A percentile compares a stretch with the other conserved stretches of the same genome.
These are phyloP conservation scores for Drosophila mimetica DNA, from an alignment of 2,888 invertebrate species.

Conservation along the genomic window DNA sequence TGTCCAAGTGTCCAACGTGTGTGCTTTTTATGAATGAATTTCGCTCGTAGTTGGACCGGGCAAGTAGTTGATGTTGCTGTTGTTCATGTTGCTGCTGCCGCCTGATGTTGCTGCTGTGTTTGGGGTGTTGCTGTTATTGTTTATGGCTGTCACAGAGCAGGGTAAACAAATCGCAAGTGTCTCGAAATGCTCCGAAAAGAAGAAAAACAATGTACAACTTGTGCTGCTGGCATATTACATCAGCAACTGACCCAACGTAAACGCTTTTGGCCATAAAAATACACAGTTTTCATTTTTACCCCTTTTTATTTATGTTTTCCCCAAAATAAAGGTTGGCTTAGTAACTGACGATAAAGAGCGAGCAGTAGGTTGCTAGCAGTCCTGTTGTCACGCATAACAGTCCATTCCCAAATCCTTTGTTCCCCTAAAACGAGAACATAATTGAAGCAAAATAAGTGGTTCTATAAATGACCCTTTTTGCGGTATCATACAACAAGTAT, in stretches of 20 bases:
- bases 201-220: conserved; percentile 34
- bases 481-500: not conserved
- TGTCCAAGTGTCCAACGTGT: conserved; percentile 51
- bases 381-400: conserved; percentile 1
- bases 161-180: conserved; percentile 62
- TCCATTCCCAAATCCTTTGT: conserved; percentile 11
- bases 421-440: not conserved
- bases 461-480: too few species aligned
- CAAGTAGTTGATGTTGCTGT: conserved; percentile 25
- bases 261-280: conserved; percentile 20
- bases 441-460: not conserved
- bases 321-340: conserved; percentile 9
- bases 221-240: conserved; percentile 28
- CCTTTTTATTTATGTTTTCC: conserved; percentile 15
- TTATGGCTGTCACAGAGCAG: conserved; percentile 49
- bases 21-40: conserved; percentile 74
- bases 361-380: not conserved
- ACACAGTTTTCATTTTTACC: conserved; percentile 4
- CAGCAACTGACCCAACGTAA: conserved; percentile 20
- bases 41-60: conserved; percentile 58
- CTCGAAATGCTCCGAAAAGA: conserved; percentile 29
- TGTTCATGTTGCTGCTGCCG: conserved; percentile 16
- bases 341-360: not conserved
- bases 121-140: conserved; percentile 42
- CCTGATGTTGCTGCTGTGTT: conserved; percentile 22